phyloP scores from a whole-genome alignment of 2,888 invertebrate species.

The Azorinus chamasolen region DNA sequence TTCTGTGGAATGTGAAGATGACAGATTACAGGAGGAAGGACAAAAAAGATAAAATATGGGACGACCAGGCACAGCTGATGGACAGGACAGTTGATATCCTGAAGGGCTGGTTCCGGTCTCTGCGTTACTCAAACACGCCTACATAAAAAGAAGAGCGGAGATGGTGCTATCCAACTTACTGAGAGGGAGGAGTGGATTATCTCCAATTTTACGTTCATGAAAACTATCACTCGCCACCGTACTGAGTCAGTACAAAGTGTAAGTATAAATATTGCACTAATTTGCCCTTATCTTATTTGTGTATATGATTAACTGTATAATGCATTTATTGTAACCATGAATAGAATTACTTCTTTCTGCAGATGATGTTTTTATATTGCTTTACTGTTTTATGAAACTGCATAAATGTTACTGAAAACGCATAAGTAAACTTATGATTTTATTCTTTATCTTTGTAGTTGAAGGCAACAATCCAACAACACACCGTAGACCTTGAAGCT shows the following conservation, averaged over 20 bases:
- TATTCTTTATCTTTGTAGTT: slow-evolving; percentile 12
- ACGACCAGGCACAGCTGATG: slow-evolving; percentile 19
- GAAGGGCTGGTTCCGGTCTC: slow-evolving; percentile 11
- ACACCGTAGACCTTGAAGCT: slow-evolving; percentile 8
- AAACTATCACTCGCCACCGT: slow-evolving; percentile 13
- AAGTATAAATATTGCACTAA: slow-evolving; percentile 10
- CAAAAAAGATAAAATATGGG: slow-evolving; percentile 17
- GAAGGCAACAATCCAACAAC: slow-evolving; percentile 9
- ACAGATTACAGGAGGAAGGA: slow-evolving; percentile 15
- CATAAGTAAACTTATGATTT: slow-evolving; percentile 2
- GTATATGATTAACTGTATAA: no score
- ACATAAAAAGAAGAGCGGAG: slow-evolving; percentile 10
- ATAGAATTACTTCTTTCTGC: background rate
- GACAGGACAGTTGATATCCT: slow-evolving; percentile 7
- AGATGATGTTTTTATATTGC: background rate
- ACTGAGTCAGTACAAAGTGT: background rate
- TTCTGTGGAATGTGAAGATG: slow-evolving; percentile 1
- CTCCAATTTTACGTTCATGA: slow-evolving; percentile 9
- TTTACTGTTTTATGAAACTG: background rate
- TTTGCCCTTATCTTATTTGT: no score
- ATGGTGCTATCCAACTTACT: slow-evolving; percentile 10
- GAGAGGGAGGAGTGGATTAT: slow-evolving; percentile 10
- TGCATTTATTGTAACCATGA: no score
- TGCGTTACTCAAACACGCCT: slow-evolving; percentile 21
- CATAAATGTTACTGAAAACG: no score